A percentile compares a stretch with the other conserved stretches of the same genome.
These are phyloP conservation scores for Caenorhabditis latens DNA, from an alignment of 1,140 invertebrate genomes.

Conservation along the genomic window DNA sequence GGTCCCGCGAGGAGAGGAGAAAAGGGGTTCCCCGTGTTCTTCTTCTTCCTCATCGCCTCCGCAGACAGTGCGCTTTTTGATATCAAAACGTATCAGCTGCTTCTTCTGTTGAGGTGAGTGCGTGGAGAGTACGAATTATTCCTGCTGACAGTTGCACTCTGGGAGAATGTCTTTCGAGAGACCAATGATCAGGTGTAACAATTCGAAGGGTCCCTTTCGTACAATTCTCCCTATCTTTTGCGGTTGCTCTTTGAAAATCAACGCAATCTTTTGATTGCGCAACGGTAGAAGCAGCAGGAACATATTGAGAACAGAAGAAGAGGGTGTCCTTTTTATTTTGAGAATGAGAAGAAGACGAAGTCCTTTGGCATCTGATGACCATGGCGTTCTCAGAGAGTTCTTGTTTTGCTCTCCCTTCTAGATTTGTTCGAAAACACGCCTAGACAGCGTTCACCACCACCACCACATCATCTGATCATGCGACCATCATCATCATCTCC, in stretches of 20 bases:
- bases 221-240: background rate
- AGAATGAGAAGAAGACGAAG: background rate
- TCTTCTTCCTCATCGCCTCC: too few relatives aligned
- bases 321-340: background rate
- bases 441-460: background rate
- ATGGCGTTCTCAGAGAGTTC: background rate
- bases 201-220: background rate
- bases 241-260: slow-evolving; percentile 39
- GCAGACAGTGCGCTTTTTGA: background rate
- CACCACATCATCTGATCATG: background rate
- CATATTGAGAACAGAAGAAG: too few relatives aligned
- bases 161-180: background rate
- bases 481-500: background rate
- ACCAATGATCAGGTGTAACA: slow-evolving; percentile 46
- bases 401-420: background rate
- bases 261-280: background rate
- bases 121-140: slow-evolving; percentile 14
- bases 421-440: background rate
- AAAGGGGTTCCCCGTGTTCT: background rate
- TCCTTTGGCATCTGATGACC: background rate
- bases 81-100: background rate
- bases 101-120: background rate
- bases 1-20: background rate
- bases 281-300: too few relatives aligned
- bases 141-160: slow-evolving; percentile 25